Base-by-base conservation (phyloP, 30 jellyfish, hydroid and myxozoan species). In the Catostylus mosaicus region DNA sequence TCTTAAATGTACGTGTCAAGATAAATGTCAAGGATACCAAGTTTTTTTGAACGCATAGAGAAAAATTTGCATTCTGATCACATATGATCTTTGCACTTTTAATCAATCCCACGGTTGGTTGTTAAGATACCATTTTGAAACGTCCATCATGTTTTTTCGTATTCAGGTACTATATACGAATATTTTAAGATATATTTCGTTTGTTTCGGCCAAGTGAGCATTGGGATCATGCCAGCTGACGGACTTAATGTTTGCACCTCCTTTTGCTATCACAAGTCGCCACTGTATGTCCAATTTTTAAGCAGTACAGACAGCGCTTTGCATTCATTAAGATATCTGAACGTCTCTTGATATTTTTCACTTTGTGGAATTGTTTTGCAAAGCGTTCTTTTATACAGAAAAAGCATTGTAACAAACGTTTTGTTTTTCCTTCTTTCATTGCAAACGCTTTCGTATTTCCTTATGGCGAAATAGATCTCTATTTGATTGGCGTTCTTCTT, bases 361-460 rank as follows among this genome's bases (percentile, higher is more conserved):
- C 80, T 35, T 33, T 87, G 1, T 71, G 36, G 38, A 81, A 83
- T 1, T 71, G 48, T 9, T 52, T 24, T 16, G 92, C 83, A 16
- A 22, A 33, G 57, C 78, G 96, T 40, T 71, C 96, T 38, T 70
- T 77, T 11, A 51, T 71, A 76, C 93, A 83, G 59, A 83, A 83
- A 71, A 11, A 70, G 32, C 93, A 83, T 48, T 83, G 64, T 16
- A 83, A 4, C 0, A 60, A 26, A 12, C 81, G 1, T 56, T 51
- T 67, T 35, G 30, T 26, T 29, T 40, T 54, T 30, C 52, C 73
- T 33, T 30, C 76, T 50, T 70, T 34, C 14, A 87, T 33, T 6
- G 70, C 93, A 30, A 70, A 70, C 16, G 93, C 65, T 35, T 59
- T 83, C 43, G 86, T 83, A 1, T 87, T 83, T 69, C 93, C 87